Conservation (phyloP, 2,797 vertebrate species). For the Simalia tracyae region DNA sequence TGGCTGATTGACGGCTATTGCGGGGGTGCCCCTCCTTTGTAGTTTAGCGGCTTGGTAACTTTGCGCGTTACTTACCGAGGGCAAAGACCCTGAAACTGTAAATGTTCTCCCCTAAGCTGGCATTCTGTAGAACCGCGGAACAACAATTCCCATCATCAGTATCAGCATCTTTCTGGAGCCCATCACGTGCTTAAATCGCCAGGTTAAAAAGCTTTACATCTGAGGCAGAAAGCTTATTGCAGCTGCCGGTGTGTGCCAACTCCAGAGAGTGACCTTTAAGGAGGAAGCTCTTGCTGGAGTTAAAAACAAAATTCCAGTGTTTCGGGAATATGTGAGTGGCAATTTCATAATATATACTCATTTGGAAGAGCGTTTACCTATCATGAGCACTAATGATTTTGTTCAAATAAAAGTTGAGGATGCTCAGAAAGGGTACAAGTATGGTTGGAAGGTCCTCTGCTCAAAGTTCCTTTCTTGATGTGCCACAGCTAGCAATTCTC, state of each 20-base stretch:
- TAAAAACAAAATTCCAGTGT: neutral
- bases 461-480: neutral
- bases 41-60: neutral
- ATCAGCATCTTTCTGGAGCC: neutral
- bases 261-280: neutral
- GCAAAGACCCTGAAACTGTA: neutral
- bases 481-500: neutral
- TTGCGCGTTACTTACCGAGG: neutral
- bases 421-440: neutral
- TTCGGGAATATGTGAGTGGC: neutral
- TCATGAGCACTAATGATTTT: neutral
- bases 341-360: neutral
- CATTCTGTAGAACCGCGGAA: neutral
- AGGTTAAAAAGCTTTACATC: neutral
- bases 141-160: neutral
- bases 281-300: neutral
- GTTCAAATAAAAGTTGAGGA: neutral
- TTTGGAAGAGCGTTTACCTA: neutral
- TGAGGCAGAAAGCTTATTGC: neutral
- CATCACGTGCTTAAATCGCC: neutral
- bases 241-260: neutral
- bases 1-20: neutral
- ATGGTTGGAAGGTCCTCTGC: neutral
- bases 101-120: neutral
- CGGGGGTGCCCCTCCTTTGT: neutral